phyloP scores from a whole-genome alignment of 2,888 invertebrate genomes.

The Agriopis aurantiaria region DNA sequence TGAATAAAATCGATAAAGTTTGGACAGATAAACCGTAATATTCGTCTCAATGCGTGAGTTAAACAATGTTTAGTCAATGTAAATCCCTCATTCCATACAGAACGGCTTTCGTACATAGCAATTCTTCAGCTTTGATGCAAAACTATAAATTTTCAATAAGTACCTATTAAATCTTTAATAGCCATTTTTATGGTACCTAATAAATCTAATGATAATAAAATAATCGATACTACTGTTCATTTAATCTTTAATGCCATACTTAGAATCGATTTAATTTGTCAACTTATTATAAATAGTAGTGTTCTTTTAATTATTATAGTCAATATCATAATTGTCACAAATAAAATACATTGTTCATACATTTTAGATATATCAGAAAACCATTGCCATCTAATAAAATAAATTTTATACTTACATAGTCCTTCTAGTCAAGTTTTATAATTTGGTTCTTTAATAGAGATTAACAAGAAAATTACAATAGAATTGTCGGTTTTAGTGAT shows the following conservation, averaged over 20 bases:
- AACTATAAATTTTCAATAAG: conserved; percentile 23
- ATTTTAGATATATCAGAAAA: not conserved
- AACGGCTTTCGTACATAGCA: conserved; percentile 34
- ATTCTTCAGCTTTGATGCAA: conserved; percentile 30
- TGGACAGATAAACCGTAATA: not conserved
- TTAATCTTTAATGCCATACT: not conserved
- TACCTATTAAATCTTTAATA: conserved; percentile 19
- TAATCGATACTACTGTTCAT: conserved; percentile 18
- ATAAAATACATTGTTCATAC: not conserved
- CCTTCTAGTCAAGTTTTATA: not conserved
- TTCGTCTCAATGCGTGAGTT: conserved; percentile 30
- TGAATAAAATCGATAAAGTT: too few species aligned
- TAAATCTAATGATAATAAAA: conserved; percentile 6
- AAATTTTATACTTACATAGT: not conserved
- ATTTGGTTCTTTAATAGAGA: not conserved
- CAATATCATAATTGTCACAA: not conserved
- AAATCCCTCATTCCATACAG: conserved; percentile 35
- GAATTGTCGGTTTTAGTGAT: too few species aligned
- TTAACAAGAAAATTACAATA: too few species aligned
- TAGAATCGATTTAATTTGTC: not conserved
- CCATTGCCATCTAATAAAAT: not conserved
- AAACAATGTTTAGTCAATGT: conserved; percentile 40
- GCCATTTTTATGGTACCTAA: conserved; percentile 8
- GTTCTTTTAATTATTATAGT: conserved; percentile 16
- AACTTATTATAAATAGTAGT: not conserved